Evolutionary conservation across 2,797 vertebrate species (phyloP).

Genomic region (Halcyon smyrnensis): DNA sequence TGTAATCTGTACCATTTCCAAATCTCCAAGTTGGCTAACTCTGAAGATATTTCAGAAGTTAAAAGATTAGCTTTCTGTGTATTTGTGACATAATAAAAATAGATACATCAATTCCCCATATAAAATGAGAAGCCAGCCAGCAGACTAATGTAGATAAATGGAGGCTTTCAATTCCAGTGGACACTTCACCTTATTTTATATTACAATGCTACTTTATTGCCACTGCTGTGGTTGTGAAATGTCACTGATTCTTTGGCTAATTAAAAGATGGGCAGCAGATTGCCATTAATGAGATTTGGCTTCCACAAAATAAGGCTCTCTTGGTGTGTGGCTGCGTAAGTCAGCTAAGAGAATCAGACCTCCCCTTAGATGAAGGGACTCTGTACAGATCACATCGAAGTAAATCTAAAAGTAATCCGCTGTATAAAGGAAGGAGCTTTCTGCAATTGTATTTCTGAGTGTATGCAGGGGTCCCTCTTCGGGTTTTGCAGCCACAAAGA

Average conservation of each 20-base stretch:
- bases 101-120: neutral
- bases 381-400: constrained; percentile 83
- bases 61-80: neutral
- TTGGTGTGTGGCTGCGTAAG: constrained; percentile 85
- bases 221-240: constrained; percentile 44
- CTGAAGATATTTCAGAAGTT: neutral
- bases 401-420: constrained; percentile 88
- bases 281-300: constrained; percentile 74
- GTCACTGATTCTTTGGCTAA: constrained; percentile 34
- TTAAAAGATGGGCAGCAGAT: constrained; percentile 75
- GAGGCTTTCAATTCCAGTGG: neutral
- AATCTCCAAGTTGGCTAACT: neutral
- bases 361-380: constrained; percentile 89
- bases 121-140: constrained; percentile 8
- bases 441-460: constrained; percentile 82
- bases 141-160: neutral
- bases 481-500: constrained; percentile 41
- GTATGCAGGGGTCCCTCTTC: constrained; percentile 84
- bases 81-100: neutral
- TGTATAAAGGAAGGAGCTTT: constrained; percentile 86
- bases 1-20: neutral
- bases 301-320: constrained; percentile 52
- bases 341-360: constrained; percentile 90
- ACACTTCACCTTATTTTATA: constrained; percentile 13
- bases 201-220: constrained; percentile 19